A percentile compares a stretch with the other conserved stretches of the same genome.
Evolutionary conservation across 1,140 invertebrate genomes (phyloP).

Genomic region (Saccostrea echinata): DNA sequence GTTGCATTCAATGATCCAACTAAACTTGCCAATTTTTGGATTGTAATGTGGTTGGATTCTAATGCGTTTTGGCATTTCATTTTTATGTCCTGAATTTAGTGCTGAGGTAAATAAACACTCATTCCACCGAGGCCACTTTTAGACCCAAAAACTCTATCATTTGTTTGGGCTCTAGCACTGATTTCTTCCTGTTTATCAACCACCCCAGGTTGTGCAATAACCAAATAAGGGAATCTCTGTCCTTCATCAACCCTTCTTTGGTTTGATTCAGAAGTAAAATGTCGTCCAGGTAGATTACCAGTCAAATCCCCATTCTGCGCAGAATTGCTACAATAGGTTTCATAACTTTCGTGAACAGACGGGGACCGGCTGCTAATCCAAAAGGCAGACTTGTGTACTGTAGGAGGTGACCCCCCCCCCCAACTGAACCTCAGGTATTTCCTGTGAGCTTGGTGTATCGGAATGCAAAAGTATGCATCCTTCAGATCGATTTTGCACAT

Average conservation of each 20-base stretch:
- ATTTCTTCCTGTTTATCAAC: slow-evolving; percentile 52
- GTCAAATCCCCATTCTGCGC: slow-evolving; percentile 39
- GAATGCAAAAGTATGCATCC: slow-evolving; percentile 28
- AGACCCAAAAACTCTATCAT: slow-evolving; percentile 46
- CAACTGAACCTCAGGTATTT: slow-evolving; percentile 37
- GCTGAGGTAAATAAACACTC: slow-evolving; percentile 12
- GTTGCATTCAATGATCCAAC: no score
- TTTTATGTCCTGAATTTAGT: slow-evolving; percentile 23
- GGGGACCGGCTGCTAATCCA: not conserved
- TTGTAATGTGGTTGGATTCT: slow-evolving; percentile 40
- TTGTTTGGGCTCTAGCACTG: slow-evolving; percentile 33
- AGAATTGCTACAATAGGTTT: slow-evolving; percentile 33
- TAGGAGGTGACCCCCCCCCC: not conserved
- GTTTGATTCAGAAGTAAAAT: slow-evolving; percentile 51
- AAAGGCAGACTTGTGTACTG: slow-evolving; percentile 39
- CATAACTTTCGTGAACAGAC: slow-evolving; percentile 43
- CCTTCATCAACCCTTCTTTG: no score
- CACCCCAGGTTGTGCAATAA: no score
- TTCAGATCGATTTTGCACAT: slow-evolving; percentile 45
- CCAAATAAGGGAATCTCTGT: no score
- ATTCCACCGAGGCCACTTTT: slow-evolving; percentile 46
- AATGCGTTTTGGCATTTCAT: slow-evolving; percentile 46
- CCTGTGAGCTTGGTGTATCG: slow-evolving; percentile 17
- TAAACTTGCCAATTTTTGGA: slow-evolving; percentile 44
- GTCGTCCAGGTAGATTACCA: slow-evolving; percentile 53